Evolutionary conservation across 2,888 invertebrate species (phyloP).

Genomic region (Oscheius sp.): DNA sequence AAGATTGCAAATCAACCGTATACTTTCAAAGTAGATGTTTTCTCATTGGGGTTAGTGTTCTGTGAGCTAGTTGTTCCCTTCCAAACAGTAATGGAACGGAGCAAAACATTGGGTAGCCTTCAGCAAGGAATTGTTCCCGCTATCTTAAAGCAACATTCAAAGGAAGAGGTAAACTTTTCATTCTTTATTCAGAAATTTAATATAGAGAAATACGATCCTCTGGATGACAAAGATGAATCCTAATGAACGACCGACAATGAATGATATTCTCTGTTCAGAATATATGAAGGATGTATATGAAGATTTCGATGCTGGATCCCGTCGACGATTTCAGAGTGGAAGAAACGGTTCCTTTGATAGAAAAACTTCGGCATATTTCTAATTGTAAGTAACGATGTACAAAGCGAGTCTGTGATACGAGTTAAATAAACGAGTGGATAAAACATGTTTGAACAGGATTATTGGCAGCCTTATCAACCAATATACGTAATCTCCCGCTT

Average conservation of each 20-base stretch:
- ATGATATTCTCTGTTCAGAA: conserved; percentile 20
- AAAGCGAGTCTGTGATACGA: conserved; percentile 24
- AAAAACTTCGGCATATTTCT: conserved; percentile 6
- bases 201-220: conserved; percentile 46
- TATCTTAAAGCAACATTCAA: conserved; percentile 32
- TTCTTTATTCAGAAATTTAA: too few relatives aligned
- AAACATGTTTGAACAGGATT: neutral
- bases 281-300: conserved; percentile 15
- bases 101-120: conserved; percentile 36
- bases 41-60: conserved; percentile 79
- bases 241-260: conserved; percentile 35
- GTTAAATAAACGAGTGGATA: neutral
- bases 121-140: conserved; percentile 35
- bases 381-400: neutral
- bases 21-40: conserved; percentile 74
- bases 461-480: conserved; percentile 4
- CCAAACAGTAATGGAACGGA: conserved; percentile 87
- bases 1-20: conserved; percentile 68
- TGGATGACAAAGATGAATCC: conserved; percentile 47
- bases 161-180: conserved; percentile 12
- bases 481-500: too few relatives aligned
- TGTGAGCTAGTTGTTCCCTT: conserved; percentile 91
- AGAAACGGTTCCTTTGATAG: conserved; percentile 3
- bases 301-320: conserved; percentile 3
- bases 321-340: conserved; percentile 7